These are phyloP conservation scores for Drosophila mimica DNA, from an alignment of 2,888 invertebrate species.

Conservation along the genomic window DNA sequence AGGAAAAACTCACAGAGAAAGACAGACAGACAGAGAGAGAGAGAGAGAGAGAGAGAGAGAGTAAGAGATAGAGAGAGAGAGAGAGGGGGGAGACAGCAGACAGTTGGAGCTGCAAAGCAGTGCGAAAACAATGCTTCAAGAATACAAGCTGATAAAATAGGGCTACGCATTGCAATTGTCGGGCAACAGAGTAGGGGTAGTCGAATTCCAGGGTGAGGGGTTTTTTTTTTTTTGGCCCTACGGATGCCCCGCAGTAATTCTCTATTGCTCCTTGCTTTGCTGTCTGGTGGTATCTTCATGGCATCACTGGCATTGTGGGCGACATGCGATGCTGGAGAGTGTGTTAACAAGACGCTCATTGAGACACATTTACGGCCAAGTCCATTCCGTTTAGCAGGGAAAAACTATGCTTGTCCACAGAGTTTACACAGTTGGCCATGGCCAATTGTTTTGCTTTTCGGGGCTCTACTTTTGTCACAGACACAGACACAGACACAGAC, in stretches of 20 bases:
- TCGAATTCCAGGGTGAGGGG: neutral
- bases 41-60: neutral
- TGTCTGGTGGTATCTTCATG: conserved; percentile 44
- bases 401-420: conserved; percentile 4
- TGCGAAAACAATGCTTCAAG: conserved; percentile 2
- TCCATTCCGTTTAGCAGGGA: conserved; percentile 18
- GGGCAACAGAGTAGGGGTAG: neutral
- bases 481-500: neutral
- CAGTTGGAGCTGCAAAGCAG: neutral
- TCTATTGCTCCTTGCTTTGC: conserved; percentile 49
- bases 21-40: neutral
- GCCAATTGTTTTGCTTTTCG: conserved; percentile 32
- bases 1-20: neutral
- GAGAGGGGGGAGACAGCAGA: neutral
- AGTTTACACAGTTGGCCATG: conserved; percentile 14
- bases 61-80: neutral
- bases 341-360: conserved; percentile 75
- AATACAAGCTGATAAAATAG: conserved; percentile 21
- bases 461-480: conserved; percentile 3
- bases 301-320: conserved; percentile 29
- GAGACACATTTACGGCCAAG: conserved; percentile 57
- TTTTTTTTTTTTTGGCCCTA: conserved; percentile 2
- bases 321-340: conserved; percentile 55
- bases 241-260: conserved; percentile 48
- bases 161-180: conserved; percentile 14